Base-by-base conservation (phyloP, 2,113 vertebrate species). In the Paramormyrops kingsleyae region DNA sequence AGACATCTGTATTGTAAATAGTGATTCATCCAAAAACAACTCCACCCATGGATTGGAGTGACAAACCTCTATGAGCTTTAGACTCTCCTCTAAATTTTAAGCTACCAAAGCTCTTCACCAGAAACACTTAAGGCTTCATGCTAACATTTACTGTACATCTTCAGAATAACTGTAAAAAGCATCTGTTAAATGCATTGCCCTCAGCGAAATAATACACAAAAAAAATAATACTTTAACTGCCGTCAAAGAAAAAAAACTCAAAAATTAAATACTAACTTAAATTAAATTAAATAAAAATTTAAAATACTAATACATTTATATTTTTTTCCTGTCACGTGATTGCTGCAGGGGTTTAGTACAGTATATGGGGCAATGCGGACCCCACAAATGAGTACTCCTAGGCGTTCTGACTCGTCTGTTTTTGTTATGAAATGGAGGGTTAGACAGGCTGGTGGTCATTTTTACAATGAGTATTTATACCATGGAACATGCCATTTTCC, bases 351-450 rank as follows among this genome's bases (percentile, higher is more conserved):
- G 70, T 77, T 77, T 92, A 92, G 94, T 94, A 91, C 94, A 92
- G 93, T 91, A 90, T 92, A 94, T 92, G 93, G 92, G 95, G 92
- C 95, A 91, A 94, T 93, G 92, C 90, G 92, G 7, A 2, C 15
- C 21, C 90, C 93, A 95, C 96, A 96, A 96, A 96, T 96, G 94
- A 96, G 96, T 95, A 93, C 93, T 94, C 94, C 95, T 94, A 96
- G 95, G 95, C 95, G 94, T 96, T 96, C 93, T 89, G 90, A 95
- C 95, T 94, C 95, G 95, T 96, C 92, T 93, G 90, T 93, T 93
- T 94, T 94, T 10, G 13, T 50, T 27, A 95, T 88, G 94, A 92
- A 93, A 94, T 90, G 12, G 91, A 90, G 88, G 92, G 91, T 87
- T 44, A 21, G 52, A 74, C 47, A 91, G 80, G 91, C 94, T 91